Evolutionary conservation across 2,797 vertebrate genomes (phyloP).

Genomic region (Eleutherodactylus coqui): DNA sequence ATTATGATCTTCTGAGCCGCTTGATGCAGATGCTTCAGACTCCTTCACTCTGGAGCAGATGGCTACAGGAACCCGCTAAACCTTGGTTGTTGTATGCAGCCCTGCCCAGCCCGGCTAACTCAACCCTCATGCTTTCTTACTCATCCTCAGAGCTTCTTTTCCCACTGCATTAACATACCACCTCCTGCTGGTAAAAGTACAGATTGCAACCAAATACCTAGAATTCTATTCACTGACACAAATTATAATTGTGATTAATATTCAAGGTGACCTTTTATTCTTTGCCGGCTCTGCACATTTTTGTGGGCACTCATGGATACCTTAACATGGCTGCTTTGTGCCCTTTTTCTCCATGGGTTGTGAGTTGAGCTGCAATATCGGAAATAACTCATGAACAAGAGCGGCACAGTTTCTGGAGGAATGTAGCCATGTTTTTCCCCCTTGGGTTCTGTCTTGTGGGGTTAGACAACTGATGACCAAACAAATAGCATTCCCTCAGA

Average conservation of each 20-base stretch:
- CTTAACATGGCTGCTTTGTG: neutral
- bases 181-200: conserved; percentile 35
- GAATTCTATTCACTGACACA: neutral
- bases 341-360: no score
- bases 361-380: neutral
- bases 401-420: neutral
- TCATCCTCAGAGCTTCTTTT: conserved; percentile 9
- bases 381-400: neutral
- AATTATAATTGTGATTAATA: neutral
- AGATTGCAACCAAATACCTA: conserved; percentile 18
- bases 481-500: neutral
- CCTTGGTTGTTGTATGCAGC: conserved; percentile 47
- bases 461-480: neutral
- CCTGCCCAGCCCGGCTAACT: conserved; percentile 25
- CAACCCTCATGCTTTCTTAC: conserved; percentile 48
- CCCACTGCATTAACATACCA: conserved; percentile 27
- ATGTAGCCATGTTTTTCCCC: neutral
- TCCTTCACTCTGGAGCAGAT: conserved; percentile 45
- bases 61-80: conserved; percentile 10
- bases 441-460: neutral
- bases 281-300: neutral
- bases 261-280: neutral
- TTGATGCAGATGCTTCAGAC: conserved; percentile 27
- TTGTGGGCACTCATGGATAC: neutral
- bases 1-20: conserved; percentile 45